Conservation (phyloP, 1,140 invertebrate genomes). For the Thaumatotibia leucotreta region DNA sequence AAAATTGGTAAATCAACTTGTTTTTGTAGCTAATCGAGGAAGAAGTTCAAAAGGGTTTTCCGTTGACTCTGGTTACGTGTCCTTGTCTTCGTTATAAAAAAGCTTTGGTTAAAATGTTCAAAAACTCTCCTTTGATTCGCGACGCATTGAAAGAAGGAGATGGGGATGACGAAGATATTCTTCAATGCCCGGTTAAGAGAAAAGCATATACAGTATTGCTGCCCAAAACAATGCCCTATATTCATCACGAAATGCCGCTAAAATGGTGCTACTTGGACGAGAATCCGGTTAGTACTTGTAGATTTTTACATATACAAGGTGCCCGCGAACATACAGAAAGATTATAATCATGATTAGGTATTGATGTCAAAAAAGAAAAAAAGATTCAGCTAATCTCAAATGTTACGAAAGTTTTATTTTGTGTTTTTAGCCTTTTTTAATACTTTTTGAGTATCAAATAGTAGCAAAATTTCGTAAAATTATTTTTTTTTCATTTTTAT, state of each 20-base stretch:
- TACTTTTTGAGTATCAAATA: too few relatives aligned
- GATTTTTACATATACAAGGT: too few relatives aligned
- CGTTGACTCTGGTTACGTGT: constrained; percentile 52
- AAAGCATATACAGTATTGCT: constrained; percentile 57
- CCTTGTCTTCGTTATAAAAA: constrained; percentile 52
- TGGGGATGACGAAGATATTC: constrained; percentile 33
- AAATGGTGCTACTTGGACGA: constrained; percentile 59
- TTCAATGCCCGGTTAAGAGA: constrained; percentile 39
- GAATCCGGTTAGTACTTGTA: constrained; percentile 35
- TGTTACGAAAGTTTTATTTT: too few relatives aligned
- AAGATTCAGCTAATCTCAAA: too few relatives aligned
- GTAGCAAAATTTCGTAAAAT: too few relatives aligned
- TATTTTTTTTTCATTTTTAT: too few relatives aligned
- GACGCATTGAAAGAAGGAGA: constrained; percentile 50
- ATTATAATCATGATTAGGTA: too few relatives aligned
- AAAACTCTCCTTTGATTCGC: constrained; percentile 31
- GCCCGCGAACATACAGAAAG: too few relatives aligned
- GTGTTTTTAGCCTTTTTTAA: too few relatives aligned
- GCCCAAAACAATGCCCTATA: constrained; percentile 48
- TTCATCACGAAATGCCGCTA: constrained; percentile 47
- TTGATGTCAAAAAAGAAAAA: too few relatives aligned
- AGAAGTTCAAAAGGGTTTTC: constrained; percentile 53
- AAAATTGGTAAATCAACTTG: too few relatives aligned
- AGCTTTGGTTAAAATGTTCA: constrained; percentile 51
- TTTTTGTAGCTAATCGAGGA: constrained; percentile 40